A percentile compares a stretch with the other conserved stretches of the same genome.
Conservation (phyloP, 2,797 vertebrate genomes). For the Triplophysa yarkandensis region DNA sequence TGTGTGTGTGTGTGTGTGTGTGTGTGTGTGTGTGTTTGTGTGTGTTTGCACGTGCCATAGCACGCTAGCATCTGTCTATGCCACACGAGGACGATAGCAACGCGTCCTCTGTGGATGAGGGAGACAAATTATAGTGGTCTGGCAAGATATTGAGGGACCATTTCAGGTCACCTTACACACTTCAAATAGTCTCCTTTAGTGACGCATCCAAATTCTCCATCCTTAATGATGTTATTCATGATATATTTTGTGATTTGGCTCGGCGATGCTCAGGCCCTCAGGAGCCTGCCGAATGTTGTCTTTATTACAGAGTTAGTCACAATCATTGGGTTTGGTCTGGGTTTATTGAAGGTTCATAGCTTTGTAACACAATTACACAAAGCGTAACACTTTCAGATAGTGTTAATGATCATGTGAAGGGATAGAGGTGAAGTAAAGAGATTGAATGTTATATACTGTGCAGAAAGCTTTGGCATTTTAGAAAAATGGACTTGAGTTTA, state of each 20-base stretch:
- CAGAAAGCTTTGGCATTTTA: background rate
- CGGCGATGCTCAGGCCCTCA: background rate
- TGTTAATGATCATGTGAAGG: constrained; percentile 8
- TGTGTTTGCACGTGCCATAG: background rate
- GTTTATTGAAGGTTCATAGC: background rate
- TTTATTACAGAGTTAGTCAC: background rate
- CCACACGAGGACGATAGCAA: constrained; percentile 15
- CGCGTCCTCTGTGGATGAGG: constrained; percentile 28
- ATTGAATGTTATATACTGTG: background rate
- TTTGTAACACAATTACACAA: background rate
- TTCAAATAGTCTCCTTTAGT: background rate
- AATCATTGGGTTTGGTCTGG: background rate
- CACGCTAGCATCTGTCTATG: constrained; percentile 28
- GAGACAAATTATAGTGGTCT: constrained; percentile 35
- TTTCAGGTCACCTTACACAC: constrained; percentile 44
- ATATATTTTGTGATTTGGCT: background rate
- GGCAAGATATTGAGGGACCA: constrained; percentile 10
- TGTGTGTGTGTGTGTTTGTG: background rate
- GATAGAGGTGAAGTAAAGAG: background rate
- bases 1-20: constrained; percentile 1
- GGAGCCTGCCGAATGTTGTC: constrained; percentile 3
- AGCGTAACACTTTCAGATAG: background rate
- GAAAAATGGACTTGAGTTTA: background rate
- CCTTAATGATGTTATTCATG: constrained; percentile 1
- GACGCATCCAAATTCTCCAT: background rate